Base-by-base conservation (phyloP, 2,797 vertebrate genomes). In the Molothrus ater region DNA sequence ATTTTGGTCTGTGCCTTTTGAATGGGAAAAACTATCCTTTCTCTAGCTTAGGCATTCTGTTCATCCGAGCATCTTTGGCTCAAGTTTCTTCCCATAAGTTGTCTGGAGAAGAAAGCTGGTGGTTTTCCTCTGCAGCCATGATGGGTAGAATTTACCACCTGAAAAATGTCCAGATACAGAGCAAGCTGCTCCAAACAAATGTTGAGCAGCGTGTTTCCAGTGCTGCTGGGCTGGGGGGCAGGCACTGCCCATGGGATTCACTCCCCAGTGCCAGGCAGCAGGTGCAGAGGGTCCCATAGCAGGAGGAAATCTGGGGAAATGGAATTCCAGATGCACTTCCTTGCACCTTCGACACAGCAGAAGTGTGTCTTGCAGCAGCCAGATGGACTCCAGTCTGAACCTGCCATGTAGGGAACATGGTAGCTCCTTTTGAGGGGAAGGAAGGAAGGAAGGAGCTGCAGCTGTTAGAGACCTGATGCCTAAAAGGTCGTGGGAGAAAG, bases 1-100 rank as follows among this genome's bases (percentile, higher is more conserved):
- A 91, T 95, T 96, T 97, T 90, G 83, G 84, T 82, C 96, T 94
- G 59, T 82, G 91, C 88, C 40, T 18, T 86, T 94, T 91, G 86
- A 95, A 92, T 54, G 85, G 43, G 89, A 70, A 95, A 96, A 94
- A 48, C 24, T 70, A 81, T 96, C 94, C 96, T 92, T 82, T 68
- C 40, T 74, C 28, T 76, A 25, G 56, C 42, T 19, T 0, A 3
- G 69, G 45, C 21, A 47, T 81, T 83, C 85, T 80, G 54, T 84
- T 91, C 21, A 9, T 74, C 43, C 45, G 54, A 87, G 57, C 50
- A 68, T 78, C 76, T 95, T 91, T 73, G n/a, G 34, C 76, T 75
- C 65, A 87, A 80, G n/a, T 29, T 42, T 38, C 34, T 91, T 90
- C 48, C 64, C 31, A 11, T 78, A 81, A 89, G 32, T 75, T 80